Conservation (phyloP, 2,888 invertebrate species). For the Hirtodrosophila histrioides region DNA sequence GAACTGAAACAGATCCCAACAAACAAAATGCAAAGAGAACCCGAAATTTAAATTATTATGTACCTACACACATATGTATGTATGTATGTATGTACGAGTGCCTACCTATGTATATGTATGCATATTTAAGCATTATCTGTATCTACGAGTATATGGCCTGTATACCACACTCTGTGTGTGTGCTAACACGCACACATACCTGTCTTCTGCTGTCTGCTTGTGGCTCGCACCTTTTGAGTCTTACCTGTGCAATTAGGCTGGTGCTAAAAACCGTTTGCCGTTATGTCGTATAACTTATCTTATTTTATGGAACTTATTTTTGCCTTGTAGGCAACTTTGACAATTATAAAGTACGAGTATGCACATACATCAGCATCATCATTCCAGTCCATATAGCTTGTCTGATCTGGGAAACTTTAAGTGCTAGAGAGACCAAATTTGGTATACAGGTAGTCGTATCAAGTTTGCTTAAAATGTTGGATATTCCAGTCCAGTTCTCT, state of each 20-base stretch:
- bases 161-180: constrained; percentile 8
- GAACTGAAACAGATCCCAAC: constrained; percentile 50
- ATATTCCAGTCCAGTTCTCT: no score
- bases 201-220: constrained; percentile 4
- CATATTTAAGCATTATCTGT: constrained; percentile 47
- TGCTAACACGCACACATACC: constrained; percentile 1
- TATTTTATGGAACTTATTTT: not conserved
- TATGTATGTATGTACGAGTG: not conserved
- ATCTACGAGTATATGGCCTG: not conserved
- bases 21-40: constrained; percentile 44
- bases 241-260: constrained; percentile 68
- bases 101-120: constrained; percentile 9
- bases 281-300: not conserved
- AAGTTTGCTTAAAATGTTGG: no score
- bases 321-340: no score
- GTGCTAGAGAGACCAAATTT: no score
- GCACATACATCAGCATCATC: no score
- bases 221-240: constrained; percentile 25
- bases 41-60: constrained; percentile 47
- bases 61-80: constrained; percentile 14
- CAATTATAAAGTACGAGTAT: no score
- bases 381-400: no score
- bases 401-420: no score
- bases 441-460: no score
- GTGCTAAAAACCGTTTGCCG: constrained; percentile 15